Base-by-base conservation (phyloP, 2,113 vertebrate species). In the Colinus virginianus region DNA sequence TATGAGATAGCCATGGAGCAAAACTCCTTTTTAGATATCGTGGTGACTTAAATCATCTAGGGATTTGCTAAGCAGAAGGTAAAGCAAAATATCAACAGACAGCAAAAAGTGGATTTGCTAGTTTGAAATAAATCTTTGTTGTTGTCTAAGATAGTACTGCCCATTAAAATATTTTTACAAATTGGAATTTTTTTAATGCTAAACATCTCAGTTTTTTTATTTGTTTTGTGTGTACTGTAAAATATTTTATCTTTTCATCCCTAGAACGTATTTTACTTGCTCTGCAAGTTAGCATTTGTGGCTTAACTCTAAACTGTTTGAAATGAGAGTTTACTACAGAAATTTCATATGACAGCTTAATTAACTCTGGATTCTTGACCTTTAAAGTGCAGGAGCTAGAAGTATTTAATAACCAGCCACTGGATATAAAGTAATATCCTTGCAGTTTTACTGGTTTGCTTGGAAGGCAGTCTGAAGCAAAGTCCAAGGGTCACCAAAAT, bases 341-440 rank as follows among this genome's bases (percentile, higher is more conserved):
- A 86, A 76, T 84, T 86, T 88, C 70, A 48, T 90, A 69, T 78
- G 86, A 69, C 86, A 59, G 78, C 55, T 96, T 90, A 87, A 91
- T 96, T 95, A 94, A 90, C 76, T 84, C 51, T 94, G 91, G 88
- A 90, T 96, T 96, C 66, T 93, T 96, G 96, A 97, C 95, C 94
- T 96, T 84, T 96, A 85, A 95, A 90, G 46, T 91, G 72, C 84
- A 58, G 69, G 85, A 96, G 76, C 48, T 90, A 68, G 87, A 94
- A 75, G 70, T 30, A 21, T 91, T 93, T 93, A 95, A 96, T 90
- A 94, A 93, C 62, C 85, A 62, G 64, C 64, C 69, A 53, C 48
- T 83, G 87, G 91, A 95, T 84, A 86, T 93, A 88, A 93, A 88
- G 82, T 93, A 94, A 96, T 95, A 90, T 32, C 53, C 66, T 43